Base-by-base conservation (phyloP, 1,140 invertebrate genomes). In the Drosophila repleta region DNA sequence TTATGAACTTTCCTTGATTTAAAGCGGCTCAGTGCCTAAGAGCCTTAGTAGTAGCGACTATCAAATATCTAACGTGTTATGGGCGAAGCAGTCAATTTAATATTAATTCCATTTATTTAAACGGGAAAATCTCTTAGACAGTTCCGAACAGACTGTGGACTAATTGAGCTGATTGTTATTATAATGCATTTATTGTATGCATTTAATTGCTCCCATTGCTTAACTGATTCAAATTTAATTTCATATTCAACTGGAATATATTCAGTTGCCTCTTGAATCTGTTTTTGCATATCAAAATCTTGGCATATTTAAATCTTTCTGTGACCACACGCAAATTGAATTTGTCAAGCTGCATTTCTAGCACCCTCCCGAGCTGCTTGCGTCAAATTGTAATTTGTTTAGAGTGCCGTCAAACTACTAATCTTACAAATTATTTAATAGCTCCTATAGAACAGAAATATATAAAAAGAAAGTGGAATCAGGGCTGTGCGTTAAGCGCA, bases 371-470 rank as follows among this genome's bases (percentile, higher is more conserved):
- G 18, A 5, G 11, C 48, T 3, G 13, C 15, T n/a, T 21, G 4
- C 4, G 39, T 15, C 39, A 41, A 18, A 45, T n/a, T 46, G 17
- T 46, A 60, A 60, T 46, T 45, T 46, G 43, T 46, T 46, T 35
- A 60, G 21, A 60, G 8, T 60, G 55, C 15, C 15, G 21, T n/a
- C 39, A 21, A 37, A 43, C 41, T 74, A 8, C 39, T 43, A 83
- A 87, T 87, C 51, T 49, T 66, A 64, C 71, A 76, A 83, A 70
- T 79, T 66, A 83, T 58, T 77, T 74, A 76, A 74, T 53, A 70
- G 53, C 60, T 60, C 41, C 55, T 60, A 75, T 63, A 76, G 39
- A 65, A 67, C 55, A 55, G 62, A 35, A 3, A 35, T 32, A 1
- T 1, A 35, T 8, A 13, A 35, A 35, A 35, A 35, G 15, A 43